Evolutionary conservation across 2,113 vertebrate species (phyloP), one percentile per base, ranked within the genome.

Genomic region (Pomatostomus ruficeps): DNA sequence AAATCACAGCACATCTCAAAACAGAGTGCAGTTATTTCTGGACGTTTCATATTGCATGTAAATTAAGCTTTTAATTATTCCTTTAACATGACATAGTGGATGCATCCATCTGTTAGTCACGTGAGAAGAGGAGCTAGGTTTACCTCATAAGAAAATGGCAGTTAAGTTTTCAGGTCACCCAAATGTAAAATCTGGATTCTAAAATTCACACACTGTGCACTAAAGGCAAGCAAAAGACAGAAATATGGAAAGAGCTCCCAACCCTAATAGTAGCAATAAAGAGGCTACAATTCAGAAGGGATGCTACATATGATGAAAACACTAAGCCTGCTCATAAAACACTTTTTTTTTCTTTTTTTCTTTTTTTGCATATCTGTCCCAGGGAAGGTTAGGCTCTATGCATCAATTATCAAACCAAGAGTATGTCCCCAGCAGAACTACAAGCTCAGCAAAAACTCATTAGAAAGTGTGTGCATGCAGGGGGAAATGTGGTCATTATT

Each of bases 21-120:
- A 78, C 71, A 62, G 57, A 66, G 52, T 21, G n/a, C 68, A 88
- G 57, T 59, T 66, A 85, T 91, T 91, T 87, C 94, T 93, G 78
- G 84, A 90, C 55, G 96, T 92, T 96, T 96, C 46, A 36, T 71
- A 73, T 71, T 22, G 74, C 79, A 91, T 36, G 20, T 72, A 55
- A 96, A 95, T 88, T 35, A 88, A 95, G 87, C 71, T 95, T 97
- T 97, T 96, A 95, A 97, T 96, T 96, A 90, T 95, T 95, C 52
- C 43, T 76, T 88, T 95, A 89, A 57, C 11, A 23, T 85, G 89
- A 96, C 93, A 84, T 49, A 91, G 84, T 85, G 75, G 73, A 90
- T 59, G 33, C 33, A 59, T 55, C 68, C 88, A 71, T 76, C 83
- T 78, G 73, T 87, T 71, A 94, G 52, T 58, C 75, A 61, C 46